A percentile compares a stretch with the other conserved stretches of the same genome.
Conservation (phyloP, 2,113 vertebrate genomes). For the Entosphenus tridentatus region DNA sequence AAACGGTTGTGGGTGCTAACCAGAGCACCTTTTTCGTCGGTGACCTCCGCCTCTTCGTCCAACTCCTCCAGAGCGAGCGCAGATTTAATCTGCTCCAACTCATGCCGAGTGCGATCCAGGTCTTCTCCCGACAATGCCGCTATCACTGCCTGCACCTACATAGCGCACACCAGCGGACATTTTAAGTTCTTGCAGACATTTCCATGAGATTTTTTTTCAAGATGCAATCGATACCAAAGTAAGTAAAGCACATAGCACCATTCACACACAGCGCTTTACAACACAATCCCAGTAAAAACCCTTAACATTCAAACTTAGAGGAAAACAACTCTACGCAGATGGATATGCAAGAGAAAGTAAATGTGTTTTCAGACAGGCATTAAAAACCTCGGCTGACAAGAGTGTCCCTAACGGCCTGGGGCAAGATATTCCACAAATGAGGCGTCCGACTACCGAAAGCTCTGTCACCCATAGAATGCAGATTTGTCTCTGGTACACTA, state of each 20-base stretch:
- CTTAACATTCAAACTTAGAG: too few species aligned
- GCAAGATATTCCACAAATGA: too few species aligned
- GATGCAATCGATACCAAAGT: neutral
- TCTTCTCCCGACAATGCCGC: constrained; percentile 49
- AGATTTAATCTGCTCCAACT: constrained; percentile 47
- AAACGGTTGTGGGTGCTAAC: neutral
- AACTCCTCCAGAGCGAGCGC: constrained; percentile 66
- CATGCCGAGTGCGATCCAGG: constrained; percentile 26
- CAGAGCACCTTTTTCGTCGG: constrained; percentile 35
- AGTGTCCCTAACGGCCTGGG: too few species aligned
- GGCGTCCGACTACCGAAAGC: too few species aligned
- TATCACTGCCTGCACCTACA: constrained; percentile 51
- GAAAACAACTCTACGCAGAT: too few species aligned
- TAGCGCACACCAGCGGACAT: neutral
- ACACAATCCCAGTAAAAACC: too few species aligned
- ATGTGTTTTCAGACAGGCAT: too few species aligned
- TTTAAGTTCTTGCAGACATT: neutral
- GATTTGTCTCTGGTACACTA: too few species aligned
- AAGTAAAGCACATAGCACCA: neutral
- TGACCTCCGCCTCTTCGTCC: constrained; percentile 59
- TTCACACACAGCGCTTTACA: too few species aligned
- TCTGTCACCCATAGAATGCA: too few species aligned
- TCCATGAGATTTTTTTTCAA: neutral
- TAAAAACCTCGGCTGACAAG: too few species aligned
- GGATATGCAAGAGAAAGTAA: too few species aligned